Evolutionary conservation across 2,797 vertebrate species (phyloP).

Genomic region (Ambastaia sidthimunki): DNA sequence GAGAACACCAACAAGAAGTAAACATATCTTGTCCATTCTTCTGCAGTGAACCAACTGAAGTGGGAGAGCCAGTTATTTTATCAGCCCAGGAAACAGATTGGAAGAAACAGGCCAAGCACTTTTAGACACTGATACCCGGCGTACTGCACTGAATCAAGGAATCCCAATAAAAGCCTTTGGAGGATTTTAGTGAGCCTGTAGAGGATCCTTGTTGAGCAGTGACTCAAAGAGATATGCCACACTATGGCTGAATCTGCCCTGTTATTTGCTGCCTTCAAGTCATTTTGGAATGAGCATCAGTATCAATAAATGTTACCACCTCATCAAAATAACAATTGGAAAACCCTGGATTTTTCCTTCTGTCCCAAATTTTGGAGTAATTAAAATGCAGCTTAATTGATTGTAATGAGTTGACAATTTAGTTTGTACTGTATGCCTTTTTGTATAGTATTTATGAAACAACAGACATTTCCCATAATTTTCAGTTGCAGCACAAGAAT

Average conservation of each 20-base stretch:
- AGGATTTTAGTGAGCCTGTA: constrained; percentile 41
- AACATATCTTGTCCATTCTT: constrained; percentile 17
- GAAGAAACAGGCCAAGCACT: constrained; percentile 35
- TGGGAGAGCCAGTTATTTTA: constrained; percentile 46
- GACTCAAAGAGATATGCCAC: constrained; percentile 26
- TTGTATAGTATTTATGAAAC: too few relatives aligned
- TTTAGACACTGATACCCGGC: constrained; percentile 34
- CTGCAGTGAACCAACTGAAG: constrained; percentile 30
- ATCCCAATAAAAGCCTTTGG: constrained; percentile 40
- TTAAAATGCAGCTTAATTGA: too few relatives aligned
- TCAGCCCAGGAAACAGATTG: constrained; percentile 41
- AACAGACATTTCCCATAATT: too few relatives aligned
- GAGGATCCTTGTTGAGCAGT: constrained; percentile 25
- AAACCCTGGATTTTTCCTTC: too few relatives aligned
- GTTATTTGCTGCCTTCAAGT: neutral
- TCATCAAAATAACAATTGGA: too few relatives aligned
- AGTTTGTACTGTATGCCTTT: too few relatives aligned
- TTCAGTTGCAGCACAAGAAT: too few relatives aligned
- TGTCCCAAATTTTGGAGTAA: too few relatives aligned
- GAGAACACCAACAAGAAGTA: constrained; percentile 20
- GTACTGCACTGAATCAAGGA: constrained; percentile 25
- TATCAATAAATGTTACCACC: neutral
- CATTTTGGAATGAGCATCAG: neutral
- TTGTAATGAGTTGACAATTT: too few relatives aligned
- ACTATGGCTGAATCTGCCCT: neutral